Conservation (phyloP, 2,113 vertebrate species). For the Coturnix japonica region DNA sequence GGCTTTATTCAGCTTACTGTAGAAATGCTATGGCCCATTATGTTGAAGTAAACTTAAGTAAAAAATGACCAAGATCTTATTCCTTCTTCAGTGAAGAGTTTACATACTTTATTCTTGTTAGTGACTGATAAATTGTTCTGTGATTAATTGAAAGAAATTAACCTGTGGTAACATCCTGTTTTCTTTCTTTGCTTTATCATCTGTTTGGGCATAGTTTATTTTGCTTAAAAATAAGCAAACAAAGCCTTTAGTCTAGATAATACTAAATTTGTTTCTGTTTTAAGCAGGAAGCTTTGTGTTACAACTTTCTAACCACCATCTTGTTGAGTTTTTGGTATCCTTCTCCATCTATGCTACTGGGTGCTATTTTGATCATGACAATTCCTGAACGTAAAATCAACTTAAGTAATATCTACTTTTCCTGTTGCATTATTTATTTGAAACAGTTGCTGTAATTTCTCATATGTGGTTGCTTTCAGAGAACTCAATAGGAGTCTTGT, state of each 20-base stretch:
- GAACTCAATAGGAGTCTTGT: not conserved
- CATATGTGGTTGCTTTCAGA: not conserved
- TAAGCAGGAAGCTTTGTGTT: constrained; percentile 18
- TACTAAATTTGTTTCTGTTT: not conserved
- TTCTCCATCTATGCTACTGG: constrained; percentile 2
- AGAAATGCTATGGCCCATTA: not conserved
- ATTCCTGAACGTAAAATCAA: not conserved
- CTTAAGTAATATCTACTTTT: constrained; percentile 38
- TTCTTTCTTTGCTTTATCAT: not conserved
- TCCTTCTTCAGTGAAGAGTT: not conserved
- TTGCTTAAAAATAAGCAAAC: not conserved
- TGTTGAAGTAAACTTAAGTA: not conserved
- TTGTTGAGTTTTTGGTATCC: not conserved
- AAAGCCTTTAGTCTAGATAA: not conserved
- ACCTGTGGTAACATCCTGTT: not conserved
- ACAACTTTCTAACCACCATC: not conserved
- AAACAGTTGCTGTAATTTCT: not conserved
- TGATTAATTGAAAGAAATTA: constrained; percentile 16
- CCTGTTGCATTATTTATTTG: not conserved
- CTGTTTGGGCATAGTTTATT: not conserved
- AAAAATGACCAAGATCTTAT: not conserved
- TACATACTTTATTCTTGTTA: not conserved
- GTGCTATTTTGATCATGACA: not conserved
- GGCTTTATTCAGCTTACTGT: not conserved
- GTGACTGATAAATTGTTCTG: not conserved